Evolutionary conservation across 2,888 invertebrate species (phyloP), one percentile per base, ranked within the genome.

Genomic region (Melitaea athalia): DNA sequence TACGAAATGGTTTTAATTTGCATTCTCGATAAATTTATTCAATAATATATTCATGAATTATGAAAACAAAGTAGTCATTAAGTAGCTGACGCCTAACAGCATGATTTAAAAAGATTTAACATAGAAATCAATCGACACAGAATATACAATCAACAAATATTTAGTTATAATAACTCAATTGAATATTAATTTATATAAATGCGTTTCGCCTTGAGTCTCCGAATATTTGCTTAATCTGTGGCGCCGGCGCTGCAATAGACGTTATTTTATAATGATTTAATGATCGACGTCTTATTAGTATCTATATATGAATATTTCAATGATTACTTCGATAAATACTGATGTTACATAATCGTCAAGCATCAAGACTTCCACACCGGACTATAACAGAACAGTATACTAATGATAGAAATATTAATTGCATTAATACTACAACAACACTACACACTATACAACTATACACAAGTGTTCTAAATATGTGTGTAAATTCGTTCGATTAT

Each of bases 281-380:
- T 68, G 72, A 72, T 71, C 65, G 52, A 64, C 66, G 65, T 68
- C 69, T 74, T 72, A 72, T 74, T 72, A 74, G 63, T 61, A 70
- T 74, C 72, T 61, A 70, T 70, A 68, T 53, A 68, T 31, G 45
- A 59, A 63, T 63, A 43, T 65, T 55, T 47, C 64, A 60, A 53
- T 70, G 64, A 68, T 64, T 62, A 59, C 59, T 68, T 49, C 45
- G 43, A 64, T 45, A 68, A 55, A 55, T 55, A n/a, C 14, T 33
- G 45, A 38, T 45, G 47, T 57, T 57, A 24, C 57, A 15, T 42
- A 57, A 57, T 57, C 57, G 57, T 55, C 14, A 8, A 42, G 15
- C 42, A 57, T 57, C 42, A 42, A 57, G 15, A 38, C 42, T 57
- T 57, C 57, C 24, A 24, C 24, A 24, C 24, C 38, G 4, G 38